Evolutionary conservation across 2,797 vertebrate species (phyloP).

Genomic region (Tadarida brasiliensis): DNA sequence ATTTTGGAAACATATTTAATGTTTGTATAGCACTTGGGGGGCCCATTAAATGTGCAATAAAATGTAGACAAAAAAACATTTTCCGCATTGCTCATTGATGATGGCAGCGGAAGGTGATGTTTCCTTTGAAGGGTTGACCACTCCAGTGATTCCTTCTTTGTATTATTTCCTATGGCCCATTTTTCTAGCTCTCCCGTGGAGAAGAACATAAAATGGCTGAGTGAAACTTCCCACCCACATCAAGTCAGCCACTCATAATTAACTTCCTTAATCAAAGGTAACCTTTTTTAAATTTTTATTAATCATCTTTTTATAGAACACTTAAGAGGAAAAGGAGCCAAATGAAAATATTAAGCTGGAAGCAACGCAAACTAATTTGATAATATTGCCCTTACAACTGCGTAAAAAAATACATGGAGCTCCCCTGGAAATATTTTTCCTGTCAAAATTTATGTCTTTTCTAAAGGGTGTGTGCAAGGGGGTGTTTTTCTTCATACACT

Average conservation of each 20-base stretch:
- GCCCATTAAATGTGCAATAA: constrained; percentile 30
- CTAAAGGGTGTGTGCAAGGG: constrained; percentile 41
- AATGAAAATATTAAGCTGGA: constrained; percentile 78
- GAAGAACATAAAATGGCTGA: constrained; percentile 65
- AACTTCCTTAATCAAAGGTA: constrained; percentile 73
- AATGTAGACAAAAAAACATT: constrained; percentile 44
- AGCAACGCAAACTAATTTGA: constrained; percentile 61
- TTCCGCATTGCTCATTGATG: not conserved
- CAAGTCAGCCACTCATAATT: constrained; percentile 28
- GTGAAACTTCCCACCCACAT: constrained; percentile 64
- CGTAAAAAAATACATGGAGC: constrained; percentile 55
- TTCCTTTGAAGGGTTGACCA: constrained; percentile 29
- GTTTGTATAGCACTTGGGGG: constrained; percentile 12
- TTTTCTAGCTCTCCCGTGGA: constrained; percentile 60
- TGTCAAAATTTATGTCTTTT: constrained; percentile 70
- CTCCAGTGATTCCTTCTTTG: not conserved
- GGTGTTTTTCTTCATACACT: constrained; percentile 57
- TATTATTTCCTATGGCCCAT: not conserved
- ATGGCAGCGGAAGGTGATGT: constrained; percentile 31
- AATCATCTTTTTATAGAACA: constrained; percentile 67
- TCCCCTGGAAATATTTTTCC: constrained; percentile 73
- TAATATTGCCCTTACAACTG: constrained; percentile 63
- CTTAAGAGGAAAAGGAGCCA: constrained; percentile 52
- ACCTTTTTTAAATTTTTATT: constrained; percentile 25
- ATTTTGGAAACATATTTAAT: not conserved